phyloP scores from a whole-genome alignment of 2,888 invertebrate species.

The Thelaira solivaga region DNA sequence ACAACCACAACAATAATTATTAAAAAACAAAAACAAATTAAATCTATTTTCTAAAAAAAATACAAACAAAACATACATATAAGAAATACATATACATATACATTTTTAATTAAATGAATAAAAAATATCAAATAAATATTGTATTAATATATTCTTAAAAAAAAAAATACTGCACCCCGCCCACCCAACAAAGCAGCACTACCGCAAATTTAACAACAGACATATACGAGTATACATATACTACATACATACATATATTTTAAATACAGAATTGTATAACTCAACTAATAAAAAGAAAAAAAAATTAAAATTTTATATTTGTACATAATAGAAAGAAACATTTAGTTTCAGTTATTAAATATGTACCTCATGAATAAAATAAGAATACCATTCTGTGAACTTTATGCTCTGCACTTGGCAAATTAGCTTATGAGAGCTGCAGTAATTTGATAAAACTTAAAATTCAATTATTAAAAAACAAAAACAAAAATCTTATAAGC shows the following conservation, averaged over 20 bases:
- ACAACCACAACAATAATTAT: not conserved
- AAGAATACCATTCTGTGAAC: not conserved
- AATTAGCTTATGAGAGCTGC: not conserved
- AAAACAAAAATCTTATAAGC: no score
- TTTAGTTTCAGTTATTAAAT: not conserved
- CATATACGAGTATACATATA: no score
- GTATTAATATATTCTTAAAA: constrained; percentile 49
- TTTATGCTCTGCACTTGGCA: not conserved
- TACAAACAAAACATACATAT: no score
- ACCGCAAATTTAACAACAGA: constrained; percentile 45
- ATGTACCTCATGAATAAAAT: not conserved
- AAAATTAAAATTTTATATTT: constrained; percentile 14
- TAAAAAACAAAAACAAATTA: not conserved
- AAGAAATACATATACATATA: constrained; percentile 16
- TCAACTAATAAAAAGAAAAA: not conserved
- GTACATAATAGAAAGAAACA: not conserved
- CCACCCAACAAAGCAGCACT: constrained; percentile 60
- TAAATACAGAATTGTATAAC: not conserved
- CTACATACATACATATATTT: constrained; percentile 5
- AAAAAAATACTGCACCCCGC: constrained; percentile 56
- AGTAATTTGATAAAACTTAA: not conserved
- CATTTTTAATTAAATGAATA: constrained; percentile 23
- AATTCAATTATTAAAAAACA: not conserved
- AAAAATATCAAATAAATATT: not conserved
- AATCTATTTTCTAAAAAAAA: constrained; percentile 5